Evolutionary conservation across 2,113 vertebrate species (phyloP).

Genomic region (Dromas ardeola): DNA sequence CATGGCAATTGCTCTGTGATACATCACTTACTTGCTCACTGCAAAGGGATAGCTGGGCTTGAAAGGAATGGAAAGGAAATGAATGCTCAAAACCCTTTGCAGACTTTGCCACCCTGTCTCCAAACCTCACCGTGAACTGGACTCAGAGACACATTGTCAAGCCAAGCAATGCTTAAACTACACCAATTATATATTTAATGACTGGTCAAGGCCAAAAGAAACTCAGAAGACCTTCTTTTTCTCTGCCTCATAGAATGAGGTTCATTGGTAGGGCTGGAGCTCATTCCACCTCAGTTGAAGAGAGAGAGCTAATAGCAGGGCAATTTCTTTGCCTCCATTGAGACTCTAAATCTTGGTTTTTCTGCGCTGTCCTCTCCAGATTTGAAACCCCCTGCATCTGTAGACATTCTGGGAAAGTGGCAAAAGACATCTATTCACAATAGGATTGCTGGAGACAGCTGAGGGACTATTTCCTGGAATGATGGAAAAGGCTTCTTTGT

Average conservation of each 20-base stretch:
- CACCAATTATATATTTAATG: not conserved
- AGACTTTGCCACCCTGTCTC: not conserved
- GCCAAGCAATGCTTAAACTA: not conserved
- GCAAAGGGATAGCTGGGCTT: not conserved
- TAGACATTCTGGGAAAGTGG: constrained; percentile 52
- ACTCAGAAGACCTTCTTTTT: not conserved
- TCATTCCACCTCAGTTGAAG: not conserved
- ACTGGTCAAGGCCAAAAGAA: not conserved
- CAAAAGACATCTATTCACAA: constrained; percentile 58
- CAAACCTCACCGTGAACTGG: not conserved
- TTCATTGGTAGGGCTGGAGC: not conserved
- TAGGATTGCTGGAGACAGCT: constrained; percentile 59
- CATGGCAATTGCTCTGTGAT: not conserved
- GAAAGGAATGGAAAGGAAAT: not conserved
- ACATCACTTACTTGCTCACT: not conserved
- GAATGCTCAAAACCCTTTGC: not conserved
- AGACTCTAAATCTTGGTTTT: constrained; percentile 5
- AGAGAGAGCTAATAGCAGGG: not conserved
- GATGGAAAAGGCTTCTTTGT: constrained; percentile 34
- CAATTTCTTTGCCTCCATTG: not conserved
- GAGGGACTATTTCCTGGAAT: constrained; percentile 40
- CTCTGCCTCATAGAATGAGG: not conserved
- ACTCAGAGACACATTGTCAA: not conserved
- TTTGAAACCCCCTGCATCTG: not conserved
- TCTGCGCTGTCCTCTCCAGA: not conserved